Evolutionary conservation across 2,113 vertebrate genomes (phyloP), one percentile per base, ranked within the genome.

Genomic region (Plectropomus leopardus): DNA sequence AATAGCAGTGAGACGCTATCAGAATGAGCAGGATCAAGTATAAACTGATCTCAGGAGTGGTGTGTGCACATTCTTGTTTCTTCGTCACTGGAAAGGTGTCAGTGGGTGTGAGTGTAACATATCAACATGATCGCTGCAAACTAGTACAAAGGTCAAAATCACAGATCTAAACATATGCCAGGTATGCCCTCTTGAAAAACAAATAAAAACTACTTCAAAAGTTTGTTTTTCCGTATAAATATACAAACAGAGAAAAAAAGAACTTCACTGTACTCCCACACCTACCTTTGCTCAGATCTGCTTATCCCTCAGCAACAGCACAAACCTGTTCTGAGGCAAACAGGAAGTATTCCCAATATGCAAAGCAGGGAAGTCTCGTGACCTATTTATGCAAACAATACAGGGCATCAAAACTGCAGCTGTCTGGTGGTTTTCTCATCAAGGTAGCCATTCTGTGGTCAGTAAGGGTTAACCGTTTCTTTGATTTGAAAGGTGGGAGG

Each of bases 311-410:
- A 26, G 26, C 34, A 70, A 51, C 82, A 51, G 74, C 68, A n/a
- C 85, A 87, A 80, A 88, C 88, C 87, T 84, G 91, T 84, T 93
- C 76, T 77, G 64, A 67, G 23, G 26, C 42, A 70, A 92, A 80
- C 92, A 92, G 94, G 89, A 93, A 92, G 36, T 66, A 57, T 79
- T 87, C 76, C 75, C 65, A 6, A 19, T 23, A 72, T 75, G 79
- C 74, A 90, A 88, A 89, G 70, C 24, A 82, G 55, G 54, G 10
- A 63, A 58, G 72, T 47, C 72, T 63, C 26, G 57, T 85, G 57
- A 74, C 76, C 36, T 26, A 32, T 72, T 84, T 83, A 93, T 90
- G 93, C 86, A 93, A 93, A 94, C 85, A 36, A 28, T 45, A 51
- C 16, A n/a, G 15, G 55, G 54, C 40, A 54, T 11, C 32, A 24